Percentiles rank a stretch among this genome's conserved stretches.
Conservation (phyloP, 2,113 vertebrate genomes). For the Gracilinanus agilis region DNA sequence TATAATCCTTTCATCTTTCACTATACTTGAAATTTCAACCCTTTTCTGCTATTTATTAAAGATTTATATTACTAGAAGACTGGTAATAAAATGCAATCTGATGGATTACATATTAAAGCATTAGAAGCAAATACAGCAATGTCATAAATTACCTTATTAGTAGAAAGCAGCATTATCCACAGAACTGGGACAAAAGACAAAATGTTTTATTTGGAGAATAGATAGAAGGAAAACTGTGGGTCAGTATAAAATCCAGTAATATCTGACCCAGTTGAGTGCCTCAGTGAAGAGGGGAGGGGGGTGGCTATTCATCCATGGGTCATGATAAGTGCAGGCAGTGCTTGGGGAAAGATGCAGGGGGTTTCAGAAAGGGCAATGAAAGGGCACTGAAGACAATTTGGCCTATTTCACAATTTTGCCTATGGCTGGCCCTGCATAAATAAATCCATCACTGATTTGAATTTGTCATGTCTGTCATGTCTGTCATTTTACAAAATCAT, state of each 20-base stretch:
- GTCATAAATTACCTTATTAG: too few relatives aligned
- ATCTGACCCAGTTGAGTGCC: constrained; percentile 14
- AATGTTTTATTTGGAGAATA: too few relatives aligned
- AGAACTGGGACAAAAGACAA: too few relatives aligned
- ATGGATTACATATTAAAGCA: too few relatives aligned
- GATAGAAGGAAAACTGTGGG: too few relatives aligned
- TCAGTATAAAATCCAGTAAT: not conserved
- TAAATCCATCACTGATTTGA: constrained; percentile 16
- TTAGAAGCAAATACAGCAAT: too few relatives aligned
- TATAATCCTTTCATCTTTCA: too few relatives aligned
- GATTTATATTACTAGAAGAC: too few relatives aligned
- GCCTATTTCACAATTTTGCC: constrained; percentile 45
- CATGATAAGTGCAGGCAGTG: not conserved
- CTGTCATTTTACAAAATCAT: constrained; percentile 55
- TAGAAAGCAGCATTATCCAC: too few relatives aligned
- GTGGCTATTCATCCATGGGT: not conserved
- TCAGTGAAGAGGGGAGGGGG: not conserved
- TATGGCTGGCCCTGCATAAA: constrained; percentile 42
- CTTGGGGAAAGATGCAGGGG: constrained; percentile 3
- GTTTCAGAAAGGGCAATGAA: constrained; percentile 53
- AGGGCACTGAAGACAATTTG: constrained; percentile 40
- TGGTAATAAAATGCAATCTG: too few relatives aligned
- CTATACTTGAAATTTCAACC: too few relatives aligned
- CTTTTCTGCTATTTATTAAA: too few relatives aligned
- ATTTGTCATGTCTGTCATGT: constrained; percentile 50